These are phyloP conservation scores for Aramus guarauna DNA, from an alignment of 2,113 vertebrate species.

Conservation along the genomic window DNA sequence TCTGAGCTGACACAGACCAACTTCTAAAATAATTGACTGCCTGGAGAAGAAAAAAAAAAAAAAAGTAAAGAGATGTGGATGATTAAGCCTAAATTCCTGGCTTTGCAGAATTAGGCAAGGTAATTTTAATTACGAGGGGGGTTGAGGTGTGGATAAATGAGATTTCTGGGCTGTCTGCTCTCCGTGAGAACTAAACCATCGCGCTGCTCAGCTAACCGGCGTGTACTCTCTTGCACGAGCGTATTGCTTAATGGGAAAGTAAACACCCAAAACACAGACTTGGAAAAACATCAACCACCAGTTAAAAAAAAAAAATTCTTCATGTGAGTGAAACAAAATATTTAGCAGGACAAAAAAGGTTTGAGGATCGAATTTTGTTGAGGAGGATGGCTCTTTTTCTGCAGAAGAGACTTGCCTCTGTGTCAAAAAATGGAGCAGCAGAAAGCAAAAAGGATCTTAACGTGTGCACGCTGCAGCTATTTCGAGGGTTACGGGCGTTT, in stretches of 20 bases:
- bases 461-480: background rate
- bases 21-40: background rate
- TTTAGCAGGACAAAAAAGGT: background rate
- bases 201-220: background rate
- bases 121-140: background rate
- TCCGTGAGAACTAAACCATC: background rate
- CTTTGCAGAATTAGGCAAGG: background rate
- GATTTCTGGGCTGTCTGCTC: background rate
- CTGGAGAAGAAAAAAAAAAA: background rate
- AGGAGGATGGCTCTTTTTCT: background rate
- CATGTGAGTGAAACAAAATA: background rate
- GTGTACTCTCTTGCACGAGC: background rate
- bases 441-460: background rate
- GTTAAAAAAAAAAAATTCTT: too few species aligned
- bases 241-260: background rate
- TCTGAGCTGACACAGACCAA: background rate
- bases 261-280: background rate
- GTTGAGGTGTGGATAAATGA: background rate
- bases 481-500: accelerated
- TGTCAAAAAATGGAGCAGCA: background rate
- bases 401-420: background rate
- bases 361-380: background rate
- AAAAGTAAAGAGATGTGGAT: background rate
- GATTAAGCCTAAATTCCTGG: background rate
- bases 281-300: background rate